Evolutionary conservation across 2,888 invertebrate species (phyloP).

Genomic region (Sarcophaga subvicina): DNA sequence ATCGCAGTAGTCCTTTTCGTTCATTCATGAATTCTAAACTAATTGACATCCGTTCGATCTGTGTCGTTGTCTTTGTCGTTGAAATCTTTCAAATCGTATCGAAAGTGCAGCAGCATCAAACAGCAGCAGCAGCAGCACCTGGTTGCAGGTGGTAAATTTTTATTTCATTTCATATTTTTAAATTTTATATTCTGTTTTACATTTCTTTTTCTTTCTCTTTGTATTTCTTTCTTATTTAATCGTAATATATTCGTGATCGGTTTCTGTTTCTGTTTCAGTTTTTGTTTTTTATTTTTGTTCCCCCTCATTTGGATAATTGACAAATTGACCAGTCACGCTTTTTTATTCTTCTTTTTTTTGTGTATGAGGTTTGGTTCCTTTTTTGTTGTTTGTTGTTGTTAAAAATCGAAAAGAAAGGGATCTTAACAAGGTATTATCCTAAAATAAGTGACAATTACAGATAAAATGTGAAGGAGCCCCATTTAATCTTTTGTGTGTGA

Average conservation of each 20-base stretch:
- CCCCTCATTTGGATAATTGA: conserved; percentile 80
- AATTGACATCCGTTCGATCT: conserved; percentile 75
- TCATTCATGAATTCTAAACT: conserved; percentile 79
- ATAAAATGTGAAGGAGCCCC: conserved; percentile 53
- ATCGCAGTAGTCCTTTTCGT: conserved; percentile 55
- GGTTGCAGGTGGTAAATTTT: conserved; percentile 75
- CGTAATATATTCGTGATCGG: conserved; percentile 66
- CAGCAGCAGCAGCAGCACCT: conserved; percentile 72
- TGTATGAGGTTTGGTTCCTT: conserved; percentile 30
- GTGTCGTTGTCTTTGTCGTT: conserved; percentile 54
- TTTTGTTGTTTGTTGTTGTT: conserved; percentile 70
- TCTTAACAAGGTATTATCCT: conserved; percentile 69
- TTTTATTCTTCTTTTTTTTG: conserved; percentile 16
- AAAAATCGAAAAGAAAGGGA: conserved; percentile 57
- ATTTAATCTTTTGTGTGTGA: conserved; percentile 42
- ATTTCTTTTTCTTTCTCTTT: conserved; percentile 24
- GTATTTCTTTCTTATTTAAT: conserved; percentile 47
- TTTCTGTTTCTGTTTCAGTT: conserved; percentile 60
- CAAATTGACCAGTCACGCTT: conserved; percentile 78
- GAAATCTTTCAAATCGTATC: conserved; percentile 60
- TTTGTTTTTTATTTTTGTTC: conserved; percentile 63
- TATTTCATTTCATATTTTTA: conserved; percentile 55
- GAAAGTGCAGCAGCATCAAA: conserved; percentile 43
- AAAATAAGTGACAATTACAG: conserved; percentile 68
- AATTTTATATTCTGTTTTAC: not conserved